Evolutionary conservation across 2,888 invertebrate species (phyloP).

Genomic region (Himalopsyche japonica): DNA sequence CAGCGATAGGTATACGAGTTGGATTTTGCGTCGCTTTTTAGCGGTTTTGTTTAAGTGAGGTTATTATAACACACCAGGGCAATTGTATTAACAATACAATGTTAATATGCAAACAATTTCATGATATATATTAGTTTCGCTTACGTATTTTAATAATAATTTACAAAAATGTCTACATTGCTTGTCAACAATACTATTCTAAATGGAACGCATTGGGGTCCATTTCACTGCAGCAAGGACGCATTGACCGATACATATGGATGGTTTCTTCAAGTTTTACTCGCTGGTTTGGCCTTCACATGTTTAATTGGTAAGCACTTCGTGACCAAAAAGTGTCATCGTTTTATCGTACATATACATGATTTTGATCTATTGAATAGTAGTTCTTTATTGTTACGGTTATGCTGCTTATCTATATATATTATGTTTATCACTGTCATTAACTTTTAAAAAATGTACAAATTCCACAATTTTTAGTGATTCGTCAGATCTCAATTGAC

Average conservation of each 20-base stretch:
- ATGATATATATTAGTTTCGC: neutral
- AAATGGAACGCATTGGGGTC: constrained; percentile 48
- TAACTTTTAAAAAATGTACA: too few relatives aligned
- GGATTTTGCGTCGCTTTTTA: neutral
- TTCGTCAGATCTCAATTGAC: too few relatives aligned
- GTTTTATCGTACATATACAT: neutral
- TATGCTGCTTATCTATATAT: neutral
- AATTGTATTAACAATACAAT: neutral
- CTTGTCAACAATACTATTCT: neutral
- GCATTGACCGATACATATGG: constrained; percentile 74
- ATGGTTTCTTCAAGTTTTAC: constrained; percentile 72
- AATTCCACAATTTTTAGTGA: too few relatives aligned
- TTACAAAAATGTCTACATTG: neutral
- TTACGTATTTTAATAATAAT: neutral
- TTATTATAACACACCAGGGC: neutral
- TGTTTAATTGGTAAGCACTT: constrained; percentile 68
- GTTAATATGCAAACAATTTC: neutral
- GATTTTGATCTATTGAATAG: neutral
- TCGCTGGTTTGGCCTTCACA: constrained; percentile 72
- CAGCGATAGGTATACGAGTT: neutral
- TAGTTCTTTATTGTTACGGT: too few relatives aligned
- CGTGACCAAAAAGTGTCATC: neutral
- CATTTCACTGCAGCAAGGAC: constrained; percentile 69
- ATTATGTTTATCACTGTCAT: too few relatives aligned
- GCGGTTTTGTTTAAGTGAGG: neutral